Conservation (phyloP, 2,888 invertebrate genomes). For the Agelastica alni region DNA sequence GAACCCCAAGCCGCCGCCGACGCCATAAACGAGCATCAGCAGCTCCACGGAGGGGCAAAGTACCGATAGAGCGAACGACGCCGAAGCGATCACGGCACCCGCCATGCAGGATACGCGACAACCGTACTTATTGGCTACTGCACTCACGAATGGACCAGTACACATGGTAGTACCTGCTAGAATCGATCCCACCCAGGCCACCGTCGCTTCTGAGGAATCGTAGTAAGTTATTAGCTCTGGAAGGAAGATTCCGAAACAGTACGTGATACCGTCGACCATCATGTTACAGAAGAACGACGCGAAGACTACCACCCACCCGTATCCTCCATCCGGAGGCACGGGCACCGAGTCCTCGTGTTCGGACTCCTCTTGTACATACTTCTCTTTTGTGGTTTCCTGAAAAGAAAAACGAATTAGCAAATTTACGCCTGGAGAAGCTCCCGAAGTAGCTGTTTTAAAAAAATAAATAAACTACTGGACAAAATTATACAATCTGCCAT, state of each 20-base stretch:
- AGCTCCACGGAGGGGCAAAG: slow-evolving; percentile 83
- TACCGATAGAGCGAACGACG: slow-evolving; percentile 83
- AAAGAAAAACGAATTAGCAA: neutral
- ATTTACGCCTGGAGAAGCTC: too few relatives aligned
- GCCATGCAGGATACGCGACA: slow-evolving; percentile 92
- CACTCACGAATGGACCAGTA: slow-evolving; percentile 93
- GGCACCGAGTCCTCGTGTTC: slow-evolving; percentile 74
- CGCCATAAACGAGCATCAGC: slow-evolving; percentile 87
- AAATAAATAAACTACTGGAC: too few relatives aligned
- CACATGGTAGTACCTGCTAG: slow-evolving; percentile 94
- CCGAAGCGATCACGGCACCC: slow-evolving; percentile 82
- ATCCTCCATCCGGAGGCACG: slow-evolving; percentile 88
- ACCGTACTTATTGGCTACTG: slow-evolving; percentile 90
- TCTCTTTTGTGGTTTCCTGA: slow-evolving; percentile 10
- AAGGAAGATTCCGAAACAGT: slow-evolving; percentile 94
- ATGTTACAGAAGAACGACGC: slow-evolving; percentile 97
- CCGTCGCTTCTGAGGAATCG: slow-evolving; percentile 84
- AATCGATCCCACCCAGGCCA: slow-evolving; percentile 92
- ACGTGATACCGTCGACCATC: slow-evolving; percentile 96
- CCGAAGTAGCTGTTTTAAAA: too few relatives aligned
- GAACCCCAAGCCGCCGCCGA: slow-evolving; percentile 63
- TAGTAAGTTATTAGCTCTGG: slow-evolving; percentile 79
- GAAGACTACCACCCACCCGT: slow-evolving; percentile 92
- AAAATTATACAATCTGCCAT: too few relatives aligned
- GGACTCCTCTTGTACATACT: slow-evolving; percentile 55